These are phyloP conservation scores for Agriopis aurantiaria DNA, from an alignment of 2,888 invertebrate species.

Conservation along the genomic window DNA sequence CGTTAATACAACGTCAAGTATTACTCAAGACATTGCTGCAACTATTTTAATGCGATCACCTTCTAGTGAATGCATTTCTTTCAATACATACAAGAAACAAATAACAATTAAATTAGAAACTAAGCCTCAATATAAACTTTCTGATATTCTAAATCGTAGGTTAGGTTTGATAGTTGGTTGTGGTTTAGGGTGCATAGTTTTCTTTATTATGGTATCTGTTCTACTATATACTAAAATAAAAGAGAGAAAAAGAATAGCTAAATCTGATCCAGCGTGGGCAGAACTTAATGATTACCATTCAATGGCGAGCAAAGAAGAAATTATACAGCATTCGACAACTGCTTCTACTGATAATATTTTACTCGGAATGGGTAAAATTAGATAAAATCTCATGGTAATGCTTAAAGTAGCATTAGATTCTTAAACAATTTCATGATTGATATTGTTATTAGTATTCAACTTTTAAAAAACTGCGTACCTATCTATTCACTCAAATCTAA, in stretches of 20 bases:
- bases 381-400: slow-evolving; percentile 68
- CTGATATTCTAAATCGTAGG: slow-evolving; percentile 73
- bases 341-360: slow-evolving; percentile 83
- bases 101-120: slow-evolving; percentile 61
- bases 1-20: slow-evolving; percentile 65
- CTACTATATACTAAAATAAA: slow-evolving; percentile 80
- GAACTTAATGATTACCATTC: slow-evolving; percentile 83
- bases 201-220: slow-evolving; percentile 80
- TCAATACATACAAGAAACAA: slow-evolving; percentile 74
- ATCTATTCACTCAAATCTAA: not conserved
- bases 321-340: slow-evolving; percentile 76
- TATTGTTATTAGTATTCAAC: slow-evolving; percentile 24
- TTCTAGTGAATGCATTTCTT: slow-evolving; percentile 79
- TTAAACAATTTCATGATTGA: slow-evolving; percentile 39
- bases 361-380: slow-evolving; percentile 78
- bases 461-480: slow-evolving; percentile 19
- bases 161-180: slow-evolving; percentile 82
- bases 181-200: slow-evolving; percentile 77
- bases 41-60: slow-evolving; percentile 73
- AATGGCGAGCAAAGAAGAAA: slow-evolving; percentile 80
- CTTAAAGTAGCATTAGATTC: slow-evolving; percentile 54
- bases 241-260: slow-evolving; percentile 80
- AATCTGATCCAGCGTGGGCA: slow-evolving; percentile 79
- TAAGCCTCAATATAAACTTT: slow-evolving; percentile 67
- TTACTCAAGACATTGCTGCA: slow-evolving; percentile 72